Conservation (phyloP, 2,888 invertebrate genomes). For the Euzetes globulus region DNA sequence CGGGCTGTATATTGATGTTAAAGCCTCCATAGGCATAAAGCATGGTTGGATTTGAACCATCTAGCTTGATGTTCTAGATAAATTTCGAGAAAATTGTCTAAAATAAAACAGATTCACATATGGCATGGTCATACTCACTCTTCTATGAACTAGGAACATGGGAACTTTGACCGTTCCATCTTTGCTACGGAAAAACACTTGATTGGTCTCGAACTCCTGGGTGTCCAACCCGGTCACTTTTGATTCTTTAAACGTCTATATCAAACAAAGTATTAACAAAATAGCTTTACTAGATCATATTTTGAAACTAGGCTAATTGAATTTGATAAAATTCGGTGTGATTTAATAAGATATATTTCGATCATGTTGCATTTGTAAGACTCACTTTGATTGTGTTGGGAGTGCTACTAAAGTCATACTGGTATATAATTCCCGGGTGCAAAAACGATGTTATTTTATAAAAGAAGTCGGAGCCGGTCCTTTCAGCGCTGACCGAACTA, state of each 20-base stretch:
- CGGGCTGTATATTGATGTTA: constrained; percentile 42
- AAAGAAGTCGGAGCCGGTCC: constrained; percentile 45
- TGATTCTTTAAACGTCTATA: constrained; percentile 44
- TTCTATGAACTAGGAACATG: constrained; percentile 50
- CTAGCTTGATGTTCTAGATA: constrained; percentile 42
- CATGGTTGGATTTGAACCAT: constrained; percentile 48
- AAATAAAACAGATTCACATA: background rate
- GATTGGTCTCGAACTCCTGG: constrained; percentile 46
- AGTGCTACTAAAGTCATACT: constrained; percentile 46
- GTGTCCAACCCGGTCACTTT: constrained; percentile 40
- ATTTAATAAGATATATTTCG: too few species aligned
- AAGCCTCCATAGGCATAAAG: constrained; percentile 52
- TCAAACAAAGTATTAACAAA: too few species aligned
- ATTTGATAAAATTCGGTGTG: too few species aligned
- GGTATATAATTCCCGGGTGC: constrained; percentile 49
- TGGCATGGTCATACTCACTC: constrained; percentile 38
- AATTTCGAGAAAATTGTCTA: background rate
- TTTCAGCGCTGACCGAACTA: constrained; percentile 44
- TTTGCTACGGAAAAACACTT: constrained; percentile 50
- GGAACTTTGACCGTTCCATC: constrained; percentile 50
- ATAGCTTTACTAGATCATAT: too few species aligned
- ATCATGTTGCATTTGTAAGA: too few species aligned
- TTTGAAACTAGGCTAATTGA: too few species aligned
- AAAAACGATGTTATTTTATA: constrained; percentile 51
- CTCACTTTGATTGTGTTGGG: constrained; percentile 10